Evolutionary conservation across 2,797 vertebrate genomes (phyloP).

Genomic region (Anolis apletophallus): DNA sequence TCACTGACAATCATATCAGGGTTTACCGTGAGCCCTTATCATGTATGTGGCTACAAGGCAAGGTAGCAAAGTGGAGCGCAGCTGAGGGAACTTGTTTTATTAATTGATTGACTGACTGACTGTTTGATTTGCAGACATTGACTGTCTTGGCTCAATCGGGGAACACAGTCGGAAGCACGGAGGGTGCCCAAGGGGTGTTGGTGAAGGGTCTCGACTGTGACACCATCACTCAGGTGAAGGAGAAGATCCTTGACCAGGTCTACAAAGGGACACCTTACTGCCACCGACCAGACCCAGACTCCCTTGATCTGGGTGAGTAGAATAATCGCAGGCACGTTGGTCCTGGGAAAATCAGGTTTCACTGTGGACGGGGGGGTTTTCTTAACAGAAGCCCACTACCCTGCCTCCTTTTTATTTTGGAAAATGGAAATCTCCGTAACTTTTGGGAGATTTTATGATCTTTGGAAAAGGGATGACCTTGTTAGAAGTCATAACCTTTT

Average conservation of each 20-base stretch:
- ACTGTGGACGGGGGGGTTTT: background rate
- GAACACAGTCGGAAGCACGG: constrained; percentile 79
- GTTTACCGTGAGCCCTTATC: background rate
- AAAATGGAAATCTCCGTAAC: too few relatives aligned
- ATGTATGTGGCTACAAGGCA: background rate
- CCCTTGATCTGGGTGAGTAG: constrained; percentile 92
- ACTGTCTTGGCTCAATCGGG: constrained; percentile 88
- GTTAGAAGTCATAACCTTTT: too few relatives aligned
- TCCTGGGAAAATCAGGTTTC: background rate
- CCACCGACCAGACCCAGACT: constrained; percentile 89
- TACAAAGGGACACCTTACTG: constrained; percentile 92
- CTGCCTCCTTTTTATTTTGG: background rate
- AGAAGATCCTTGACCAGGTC: constrained; percentile 96
- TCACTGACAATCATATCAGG: background rate
- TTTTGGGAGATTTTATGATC: too few relatives aligned
- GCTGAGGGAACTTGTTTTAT: constrained; percentile 21
- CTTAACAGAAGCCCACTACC: background rate
- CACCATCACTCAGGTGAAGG: constrained; percentile 87
- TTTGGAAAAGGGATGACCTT: too few relatives aligned
- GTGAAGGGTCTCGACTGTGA: constrained; percentile 88
- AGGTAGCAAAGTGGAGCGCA: background rate
- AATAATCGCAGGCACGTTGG: background rate
- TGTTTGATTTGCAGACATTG: constrained; percentile 81
- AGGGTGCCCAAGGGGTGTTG: constrained; percentile 87
- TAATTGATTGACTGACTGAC: constrained; percentile 22